phyloP scores from a whole-genome alignment of 2,888 invertebrate species.

The Blomia tropicalis region DNA sequence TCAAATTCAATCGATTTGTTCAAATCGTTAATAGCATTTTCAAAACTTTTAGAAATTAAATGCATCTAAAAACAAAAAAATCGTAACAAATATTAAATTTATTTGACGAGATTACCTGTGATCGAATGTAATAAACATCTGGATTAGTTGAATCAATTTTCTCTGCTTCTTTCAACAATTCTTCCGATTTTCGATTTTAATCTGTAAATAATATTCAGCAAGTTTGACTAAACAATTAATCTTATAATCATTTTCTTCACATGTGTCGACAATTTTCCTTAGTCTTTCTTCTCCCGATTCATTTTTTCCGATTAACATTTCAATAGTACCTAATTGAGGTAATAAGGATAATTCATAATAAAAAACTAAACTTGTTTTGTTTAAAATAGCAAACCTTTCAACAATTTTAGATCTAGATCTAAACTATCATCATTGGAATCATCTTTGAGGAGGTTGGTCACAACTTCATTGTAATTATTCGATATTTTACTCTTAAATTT shows the following conservation, averaged over 20 bases:
- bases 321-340: constrained; percentile 24
- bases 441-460: background rate
- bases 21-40: constrained; percentile 65
- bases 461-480: background rate
- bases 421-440: background rate
- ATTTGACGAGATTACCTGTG: too few species aligned
- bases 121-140: constrained; percentile 82
- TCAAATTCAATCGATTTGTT: constrained; percentile 62
- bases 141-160: constrained; percentile 56
- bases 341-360: too few species aligned
- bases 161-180: constrained; percentile 31
- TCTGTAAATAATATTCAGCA: constrained; percentile 49
- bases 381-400: constrained; percentile 10
- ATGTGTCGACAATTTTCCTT: background rate
- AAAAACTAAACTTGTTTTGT: background rate
- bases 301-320: constrained; percentile 24
- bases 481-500: background rate
- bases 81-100: too few species aligned
- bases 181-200: constrained; percentile 56
- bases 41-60: constrained; percentile 60
- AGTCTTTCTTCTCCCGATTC: constrained; percentile 17
- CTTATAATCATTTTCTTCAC: constrained; percentile 30
- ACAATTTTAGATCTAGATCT: background rate
- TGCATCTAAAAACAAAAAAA: constrained; percentile 48
- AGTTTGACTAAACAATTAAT: constrained; percentile 75